Evolutionary conservation across 2,888 invertebrate genomes (phyloP), one percentile per base, ranked within the genome.

Genomic region (Omphaloscelis lunosa): DNA sequence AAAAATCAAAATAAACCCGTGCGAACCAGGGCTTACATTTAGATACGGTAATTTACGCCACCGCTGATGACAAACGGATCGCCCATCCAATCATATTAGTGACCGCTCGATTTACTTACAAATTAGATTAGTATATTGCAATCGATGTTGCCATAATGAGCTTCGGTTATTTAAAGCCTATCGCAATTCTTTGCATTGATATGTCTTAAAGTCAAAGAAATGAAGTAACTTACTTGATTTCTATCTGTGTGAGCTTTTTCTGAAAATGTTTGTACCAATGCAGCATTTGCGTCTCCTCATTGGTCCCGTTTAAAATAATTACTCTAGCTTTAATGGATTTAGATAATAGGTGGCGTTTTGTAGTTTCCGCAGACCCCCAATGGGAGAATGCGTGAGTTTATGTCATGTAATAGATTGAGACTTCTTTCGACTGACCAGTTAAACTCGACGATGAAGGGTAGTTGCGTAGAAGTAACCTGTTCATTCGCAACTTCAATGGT

Each of bases 111-210:
- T 84, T 84, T 84, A 76, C 66, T 76, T 84, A 72, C 70, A 86
- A 86, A 84, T 84, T 76, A n/a, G 76, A 76, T 84, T 72, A 75
- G 41, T 51, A 34, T 82, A 48, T 71, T 63, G 76, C 45, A 86
- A 84, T 23, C 20, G 0, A 9, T 61, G 51, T 61, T 70, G 82
- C 66, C 62, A 29, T 45, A 74, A 20, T 29, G 11, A 59, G 48
- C 67, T 59, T 63, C 20, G 27, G n/a, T 34, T 53, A 45, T 61
- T 58, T 78, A 27, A 53, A 20, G 61, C 58, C 20, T 59, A 65
- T 51, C 12, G 56, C 51, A 75, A 75, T 41, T 41, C 9, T 41
- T 41, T 51, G 15, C 39, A 17, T 9, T 65, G 39, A 39, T 65
- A 17, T 63, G 39, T n/a, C 63, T 17, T 39, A 63, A 9, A 63